Percentiles rank a stretch among this genome's conserved stretches.
Conservation (phyloP, 2,797 vertebrate species). For the Poecilia gillii region DNA sequence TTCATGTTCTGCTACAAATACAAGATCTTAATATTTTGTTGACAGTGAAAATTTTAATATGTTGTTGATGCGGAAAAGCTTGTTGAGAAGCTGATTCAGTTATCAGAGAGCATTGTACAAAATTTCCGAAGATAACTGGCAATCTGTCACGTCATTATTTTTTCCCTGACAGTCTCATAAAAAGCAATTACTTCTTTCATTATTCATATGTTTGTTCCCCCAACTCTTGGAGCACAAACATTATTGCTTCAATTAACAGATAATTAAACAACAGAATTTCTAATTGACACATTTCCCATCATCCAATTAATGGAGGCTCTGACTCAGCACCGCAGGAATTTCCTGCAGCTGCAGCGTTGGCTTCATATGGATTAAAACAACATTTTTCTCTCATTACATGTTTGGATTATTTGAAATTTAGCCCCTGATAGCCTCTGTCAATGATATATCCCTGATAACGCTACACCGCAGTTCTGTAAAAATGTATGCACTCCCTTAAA, state of each 20-base stretch:
- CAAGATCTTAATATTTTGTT: conserved; percentile 36
- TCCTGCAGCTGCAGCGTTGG: conserved; percentile 37
- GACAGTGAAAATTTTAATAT: conserved; percentile 36
- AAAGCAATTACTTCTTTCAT: conserved; percentile 81
- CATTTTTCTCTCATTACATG: conserved; percentile 39
- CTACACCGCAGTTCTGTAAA: background rate
- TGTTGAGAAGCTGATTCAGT: conserved; percentile 54
- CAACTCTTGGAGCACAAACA: conserved; percentile 75
- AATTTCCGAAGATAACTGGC: conserved; percentile 63
- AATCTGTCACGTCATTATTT: conserved; percentile 73
- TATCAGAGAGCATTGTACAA: conserved; percentile 58
- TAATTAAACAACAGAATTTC: conserved; percentile 82
- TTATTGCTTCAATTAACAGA: conserved; percentile 81
- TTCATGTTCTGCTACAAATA: conserved; percentile 20
- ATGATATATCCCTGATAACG: conserved; percentile 38
- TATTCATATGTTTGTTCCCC: conserved; percentile 80
- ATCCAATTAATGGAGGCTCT: conserved; percentile 69
- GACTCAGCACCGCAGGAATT: conserved; percentile 63
- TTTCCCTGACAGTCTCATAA: conserved; percentile 78
- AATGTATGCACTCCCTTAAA: background rate
- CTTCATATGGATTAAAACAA: conserved; percentile 40
- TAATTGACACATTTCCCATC: conserved; percentile 80
- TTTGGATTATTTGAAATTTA: conserved; percentile 54
- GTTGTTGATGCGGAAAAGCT: conserved; percentile 29
- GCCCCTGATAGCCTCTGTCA: conserved; percentile 32